These are phyloP conservation scores for Drosophila guanche DNA, from an alignment of 1,140 invertebrate species.

Conservation along the genomic window DNA sequence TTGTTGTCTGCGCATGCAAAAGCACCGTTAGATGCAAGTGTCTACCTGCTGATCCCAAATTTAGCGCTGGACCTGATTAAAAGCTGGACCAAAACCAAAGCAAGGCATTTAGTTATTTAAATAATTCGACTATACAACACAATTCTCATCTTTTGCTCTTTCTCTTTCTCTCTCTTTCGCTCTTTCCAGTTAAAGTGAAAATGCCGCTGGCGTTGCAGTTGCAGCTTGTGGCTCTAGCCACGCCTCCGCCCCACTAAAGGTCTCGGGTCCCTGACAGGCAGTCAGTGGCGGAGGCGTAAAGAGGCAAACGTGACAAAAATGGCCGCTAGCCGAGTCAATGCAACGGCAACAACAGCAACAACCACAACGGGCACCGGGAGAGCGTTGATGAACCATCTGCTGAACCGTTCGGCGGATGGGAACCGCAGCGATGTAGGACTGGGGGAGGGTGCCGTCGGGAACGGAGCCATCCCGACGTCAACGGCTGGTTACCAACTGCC, in stretches of 20 bases:
- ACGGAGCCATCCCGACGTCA: slow-evolving; percentile 45
- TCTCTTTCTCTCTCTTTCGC: background rate
- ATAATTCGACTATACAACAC: too few relatives aligned
- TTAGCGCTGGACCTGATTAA: too few relatives aligned
- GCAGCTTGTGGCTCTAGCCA: slow-evolving; percentile 41
- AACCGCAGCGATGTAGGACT: background rate
- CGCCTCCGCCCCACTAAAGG: slow-evolving; percentile 47
- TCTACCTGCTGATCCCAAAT: too few relatives aligned
- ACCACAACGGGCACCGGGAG: slow-evolving; percentile 16
- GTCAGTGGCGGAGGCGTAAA: slow-evolving; percentile 15
- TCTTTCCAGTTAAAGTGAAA: slow-evolving; percentile 34
- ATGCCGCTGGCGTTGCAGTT: slow-evolving; percentile 56
- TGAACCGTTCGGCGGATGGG: slow-evolving; percentile 25
- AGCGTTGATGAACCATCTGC: slow-evolving; percentile 39
- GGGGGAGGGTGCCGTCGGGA: slow-evolving; percentile 1
- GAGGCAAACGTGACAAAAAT: slow-evolving; percentile 10
- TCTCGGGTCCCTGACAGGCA: slow-evolving; percentile 15
- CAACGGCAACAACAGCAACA: slow-evolving; percentile 18
- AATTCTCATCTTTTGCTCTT: background rate
- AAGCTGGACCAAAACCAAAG: too few relatives aligned
- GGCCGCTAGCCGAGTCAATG: slow-evolving; percentile 2
- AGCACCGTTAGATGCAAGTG: too few relatives aligned
- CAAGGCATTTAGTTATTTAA: too few relatives aligned
- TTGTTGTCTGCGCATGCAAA: too few relatives aligned
- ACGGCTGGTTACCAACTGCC: slow-evolving; percentile 40